Conservation (phyloP, 2,888 invertebrate genomes). For the Drosophila putrida region DNA sequence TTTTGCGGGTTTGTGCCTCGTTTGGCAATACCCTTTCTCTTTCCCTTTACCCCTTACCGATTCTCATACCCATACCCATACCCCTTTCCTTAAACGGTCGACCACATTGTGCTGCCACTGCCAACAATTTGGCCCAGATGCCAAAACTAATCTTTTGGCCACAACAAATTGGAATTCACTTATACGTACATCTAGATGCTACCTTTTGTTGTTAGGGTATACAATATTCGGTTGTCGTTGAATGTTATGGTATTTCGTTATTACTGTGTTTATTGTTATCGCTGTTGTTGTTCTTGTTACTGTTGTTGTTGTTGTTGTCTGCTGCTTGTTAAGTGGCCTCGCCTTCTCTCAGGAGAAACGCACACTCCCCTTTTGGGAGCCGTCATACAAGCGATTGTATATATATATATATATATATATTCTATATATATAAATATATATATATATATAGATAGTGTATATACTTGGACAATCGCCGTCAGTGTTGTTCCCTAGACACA, state of each 20-base stretch:
- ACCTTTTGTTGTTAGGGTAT: conserved; percentile 30
- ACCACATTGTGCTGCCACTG: neutral
- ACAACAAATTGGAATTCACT: conserved; percentile 17
- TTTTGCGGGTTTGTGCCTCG: conserved; percentile 32
- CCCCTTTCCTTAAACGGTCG: neutral
- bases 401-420: neutral
- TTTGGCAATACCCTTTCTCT: conserved; percentile 7
- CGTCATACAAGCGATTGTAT: conserved; percentile 18
- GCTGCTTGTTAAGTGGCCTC: conserved; percentile 64
- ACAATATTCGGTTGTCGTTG: conserved; percentile 14
- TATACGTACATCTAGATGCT: neutral
- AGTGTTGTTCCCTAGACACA: conserved; percentile 10
- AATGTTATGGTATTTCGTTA: conserved; percentile 29
- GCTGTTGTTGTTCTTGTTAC: conserved; percentile 24
- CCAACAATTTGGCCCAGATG: conserved; percentile 6
- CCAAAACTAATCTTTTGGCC: conserved; percentile 11
- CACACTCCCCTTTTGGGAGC: conserved; percentile 33
- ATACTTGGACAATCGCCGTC: conserved; percentile 1
- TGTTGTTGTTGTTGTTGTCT: conserved; percentile 25
- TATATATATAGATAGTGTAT: conserved; percentile 14
- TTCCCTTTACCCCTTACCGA: too few relatives aligned
- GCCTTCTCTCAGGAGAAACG: conserved; percentile 20
- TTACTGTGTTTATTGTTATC: conserved; percentile 50
- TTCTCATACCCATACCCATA: too few relatives aligned
- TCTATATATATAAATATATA: conserved; percentile 9